Percentiles rank a stretch among this genome's conserved stretches.
Evolutionary conservation across 2,113 vertebrate species (phyloP).

Genomic region (Macaca mulatta): DNA sequence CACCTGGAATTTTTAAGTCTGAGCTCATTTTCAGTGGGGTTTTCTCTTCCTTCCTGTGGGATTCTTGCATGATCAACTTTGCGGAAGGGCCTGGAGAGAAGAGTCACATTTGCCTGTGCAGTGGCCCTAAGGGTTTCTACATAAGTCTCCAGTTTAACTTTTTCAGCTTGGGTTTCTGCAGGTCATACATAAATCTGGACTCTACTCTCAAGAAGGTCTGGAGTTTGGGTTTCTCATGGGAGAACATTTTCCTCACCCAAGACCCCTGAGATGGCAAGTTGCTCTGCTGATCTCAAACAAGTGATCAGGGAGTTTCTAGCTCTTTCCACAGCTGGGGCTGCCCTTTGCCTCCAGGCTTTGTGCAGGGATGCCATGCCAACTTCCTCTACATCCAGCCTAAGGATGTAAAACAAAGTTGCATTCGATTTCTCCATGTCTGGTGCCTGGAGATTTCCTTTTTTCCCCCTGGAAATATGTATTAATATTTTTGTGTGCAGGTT

Average conservation of each 20-base stretch:
- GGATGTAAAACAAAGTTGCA: no score
- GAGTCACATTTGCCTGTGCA: neutral
- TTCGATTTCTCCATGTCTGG: neutral
- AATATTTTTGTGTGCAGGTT: neutral
- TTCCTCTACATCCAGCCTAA: neutral
- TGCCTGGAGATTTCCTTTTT: neutral
- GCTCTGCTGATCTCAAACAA: neutral
- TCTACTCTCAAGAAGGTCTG: neutral
- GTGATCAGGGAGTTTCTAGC: neutral
- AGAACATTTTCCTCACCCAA: neutral
- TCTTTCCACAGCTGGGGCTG: neutral
- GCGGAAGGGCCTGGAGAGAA: neutral
- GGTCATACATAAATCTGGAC: fast-evolving
- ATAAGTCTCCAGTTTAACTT: neutral
- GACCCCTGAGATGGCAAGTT: neutral
- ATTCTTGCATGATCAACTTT: neutral
- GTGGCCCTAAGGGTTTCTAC: neutral
- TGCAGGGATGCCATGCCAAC: fast-evolving
- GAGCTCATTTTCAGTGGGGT: neutral
- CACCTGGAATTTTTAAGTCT: neutral
- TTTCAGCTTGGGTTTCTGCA: neutral
- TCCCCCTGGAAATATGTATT: neutral
- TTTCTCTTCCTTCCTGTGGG: neutral
- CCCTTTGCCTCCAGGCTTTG: neutral
- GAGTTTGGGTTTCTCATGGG: neutral